Conservation (phyloP, 2,797 vertebrate species). For the Pseudomugil gertrudae region DNA sequence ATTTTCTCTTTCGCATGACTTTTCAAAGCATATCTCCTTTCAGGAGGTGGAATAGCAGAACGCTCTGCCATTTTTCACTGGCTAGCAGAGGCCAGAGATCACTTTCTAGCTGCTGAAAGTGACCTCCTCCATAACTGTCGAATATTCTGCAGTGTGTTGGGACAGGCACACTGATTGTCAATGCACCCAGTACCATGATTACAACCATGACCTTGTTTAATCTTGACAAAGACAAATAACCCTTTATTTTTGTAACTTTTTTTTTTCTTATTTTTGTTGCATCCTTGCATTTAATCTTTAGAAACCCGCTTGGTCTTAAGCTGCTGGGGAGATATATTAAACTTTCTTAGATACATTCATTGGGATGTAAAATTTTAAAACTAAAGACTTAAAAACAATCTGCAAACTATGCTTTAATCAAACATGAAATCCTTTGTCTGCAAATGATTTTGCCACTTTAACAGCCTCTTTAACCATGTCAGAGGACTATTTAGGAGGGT, state of each 20-base stretch:
- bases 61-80: constrained; percentile 77
- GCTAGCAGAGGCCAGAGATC: constrained; percentile 78
- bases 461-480: too few relatives aligned
- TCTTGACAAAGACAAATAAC: constrained; percentile 22
- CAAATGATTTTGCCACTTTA: too few relatives aligned
- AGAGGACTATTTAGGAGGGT: too few relatives aligned
- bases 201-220: constrained; percentile 75
- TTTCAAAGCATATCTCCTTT: constrained; percentile 82
- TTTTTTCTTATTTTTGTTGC: constrained; percentile 29
- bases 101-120: constrained; percentile 79
- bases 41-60: constrained; percentile 77
- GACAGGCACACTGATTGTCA: constrained; percentile 80
- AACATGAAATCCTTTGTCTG: too few relatives aligned
- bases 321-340: too few relatives aligned
- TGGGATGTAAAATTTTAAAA: too few relatives aligned
- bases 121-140: constrained; percentile 77
- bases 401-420: neutral
- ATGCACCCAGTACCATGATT: constrained; percentile 85
- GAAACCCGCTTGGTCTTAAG: constrained; percentile 20
- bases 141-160: constrained; percentile 67
- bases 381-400: too few relatives aligned
- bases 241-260: constrained; percentile 30
- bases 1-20: constrained; percentile 55
- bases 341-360: too few relatives aligned
- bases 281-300: constrained; percentile 25